These are phyloP conservation scores for Achroia grisella DNA, from an alignment of 1,140 invertebrate species.

Conservation along the genomic window DNA sequence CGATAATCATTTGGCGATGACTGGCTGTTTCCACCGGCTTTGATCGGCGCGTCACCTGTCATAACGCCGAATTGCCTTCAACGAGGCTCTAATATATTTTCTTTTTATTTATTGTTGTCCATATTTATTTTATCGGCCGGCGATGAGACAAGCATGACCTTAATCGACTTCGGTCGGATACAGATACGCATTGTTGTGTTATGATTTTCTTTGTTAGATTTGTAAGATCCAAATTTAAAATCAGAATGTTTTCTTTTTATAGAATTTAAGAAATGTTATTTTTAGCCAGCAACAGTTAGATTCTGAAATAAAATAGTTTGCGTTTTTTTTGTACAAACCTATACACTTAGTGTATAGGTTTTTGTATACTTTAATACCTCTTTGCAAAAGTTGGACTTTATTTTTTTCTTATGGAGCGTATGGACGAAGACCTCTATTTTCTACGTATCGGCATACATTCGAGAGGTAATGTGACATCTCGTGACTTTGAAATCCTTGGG, in stretches of 20 bases:
- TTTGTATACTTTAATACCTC: too few relatives aligned
- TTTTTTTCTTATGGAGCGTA: too few relatives aligned
- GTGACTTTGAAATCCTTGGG: too few relatives aligned
- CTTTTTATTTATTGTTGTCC: slow-evolving; percentile 33
- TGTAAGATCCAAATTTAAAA: background rate
- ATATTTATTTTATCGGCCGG: slow-evolving; percentile 35
- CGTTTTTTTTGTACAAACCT: too few relatives aligned
- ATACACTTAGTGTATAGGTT: too few relatives aligned
- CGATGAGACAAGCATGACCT: slow-evolving; percentile 22
- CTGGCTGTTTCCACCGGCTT: slow-evolving; percentile 39
- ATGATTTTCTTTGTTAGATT: background rate
- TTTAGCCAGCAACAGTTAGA: too few relatives aligned
- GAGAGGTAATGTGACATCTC: too few relatives aligned
- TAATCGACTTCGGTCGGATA: slow-evolving; percentile 26
- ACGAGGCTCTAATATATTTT: slow-evolving; percentile 38
- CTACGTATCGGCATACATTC: too few relatives aligned
- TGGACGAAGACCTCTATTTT: too few relatives aligned
- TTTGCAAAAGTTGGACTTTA: too few relatives aligned
- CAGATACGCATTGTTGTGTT: slow-evolving; percentile 1
- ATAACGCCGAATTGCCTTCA: slow-evolving; percentile 41
- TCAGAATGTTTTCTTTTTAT: slow-evolving; percentile 1
- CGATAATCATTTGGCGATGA: slow-evolving; percentile 56
- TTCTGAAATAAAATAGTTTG: too few relatives aligned
- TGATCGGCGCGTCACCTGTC: slow-evolving; percentile 49
- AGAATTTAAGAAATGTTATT: too few relatives aligned